Evolutionary conservation across 2,888 invertebrate genomes (phyloP), one percentile per base, ranked within the genome.

Genomic region (Miltochrista miniata): DNA sequence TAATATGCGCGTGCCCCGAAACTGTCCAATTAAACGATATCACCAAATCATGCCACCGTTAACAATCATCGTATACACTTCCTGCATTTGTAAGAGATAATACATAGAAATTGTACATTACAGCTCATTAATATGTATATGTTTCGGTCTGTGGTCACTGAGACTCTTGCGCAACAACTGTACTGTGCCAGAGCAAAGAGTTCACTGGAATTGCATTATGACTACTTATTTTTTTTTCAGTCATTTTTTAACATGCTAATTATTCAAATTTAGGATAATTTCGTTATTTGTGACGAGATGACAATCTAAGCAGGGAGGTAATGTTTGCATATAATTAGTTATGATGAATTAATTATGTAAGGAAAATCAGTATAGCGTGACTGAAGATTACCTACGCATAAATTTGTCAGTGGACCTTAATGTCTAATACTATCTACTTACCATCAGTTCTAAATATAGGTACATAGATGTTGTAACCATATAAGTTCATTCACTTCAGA

Each of bases 41-140:
- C 73, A 72, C 69, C 62, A 60, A 67, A 73, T 72, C 69, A 64
- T 61, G 73, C 74, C 70, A 89, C 90, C 89, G 89, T 90, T 90
- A 88, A 87, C 88, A 86, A 87, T 85, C 83, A 83, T 73, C 76
- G 75, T 77, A 53, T 52, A 76, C 79, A 79, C 86, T 91, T 91
- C 90, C 90, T 89, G 88, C 84, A 85, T 88, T 87, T 88, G 86
- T 77, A 72, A 72, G 79, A 89, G 90, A 89, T 90, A 89, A 90
- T 88, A 90, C 90, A 90, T 90, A 90, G 90, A 91, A 90, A 90
- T 90, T 88, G 90, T 91, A 86, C 87, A 90, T 90, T 89, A 90
- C 84, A 80, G 79, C 85, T 91, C 87, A 90, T 91, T 87, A 88
- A 91, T 91, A 91, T 91, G 90, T 84, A 90, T 91, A 81, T 81